Percentiles rank a stretch among this genome's conserved stretches.
phyloP scores from a whole-genome alignment of 1,140 invertebrate genomes.

The Pachypsylla venusta region DNA sequence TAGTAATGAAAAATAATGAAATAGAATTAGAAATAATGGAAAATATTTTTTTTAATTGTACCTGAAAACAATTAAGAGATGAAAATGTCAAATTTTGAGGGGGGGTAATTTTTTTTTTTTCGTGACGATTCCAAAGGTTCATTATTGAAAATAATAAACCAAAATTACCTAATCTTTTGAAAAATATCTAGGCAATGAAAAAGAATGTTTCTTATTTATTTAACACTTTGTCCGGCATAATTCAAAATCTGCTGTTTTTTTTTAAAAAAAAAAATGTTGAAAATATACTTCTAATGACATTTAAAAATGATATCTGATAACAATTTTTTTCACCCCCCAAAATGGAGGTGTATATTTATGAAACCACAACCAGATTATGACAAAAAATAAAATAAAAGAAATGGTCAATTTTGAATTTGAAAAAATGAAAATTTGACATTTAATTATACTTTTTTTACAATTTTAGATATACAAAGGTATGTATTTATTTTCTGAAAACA shows the following conservation, averaged over 20 bases:
- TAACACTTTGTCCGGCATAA: not conserved
- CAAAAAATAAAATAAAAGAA: not conserved
- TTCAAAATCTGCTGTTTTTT: not conserved
- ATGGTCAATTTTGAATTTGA: not conserved
- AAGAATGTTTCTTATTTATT: too few species aligned
- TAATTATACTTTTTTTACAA: not conserved
- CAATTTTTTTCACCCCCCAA: not conserved
- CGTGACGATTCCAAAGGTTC: too few species aligned
- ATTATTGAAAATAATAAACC: too few species aligned
- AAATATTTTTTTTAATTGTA: not conserved
- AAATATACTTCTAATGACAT: not conserved
- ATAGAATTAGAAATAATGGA: not conserved
- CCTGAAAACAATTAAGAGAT: too few species aligned
- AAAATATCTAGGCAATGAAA: too few species aligned
- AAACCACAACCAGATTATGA: not conserved
- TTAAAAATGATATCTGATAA: not conserved
- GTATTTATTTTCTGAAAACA: not conserved
- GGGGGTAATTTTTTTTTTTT: too few species aligned
- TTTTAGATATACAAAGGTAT: not conserved
- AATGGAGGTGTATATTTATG: conserved; percentile 2
- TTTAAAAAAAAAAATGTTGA: not conserved
- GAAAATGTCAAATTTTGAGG: too few species aligned
- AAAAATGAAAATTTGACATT: not conserved
- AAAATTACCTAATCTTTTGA: too few species aligned
- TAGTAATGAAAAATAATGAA: not conserved